Base-by-base conservation (phyloP, 2,888 invertebrate genomes). In the Keiferia lycopersicella region DNA sequence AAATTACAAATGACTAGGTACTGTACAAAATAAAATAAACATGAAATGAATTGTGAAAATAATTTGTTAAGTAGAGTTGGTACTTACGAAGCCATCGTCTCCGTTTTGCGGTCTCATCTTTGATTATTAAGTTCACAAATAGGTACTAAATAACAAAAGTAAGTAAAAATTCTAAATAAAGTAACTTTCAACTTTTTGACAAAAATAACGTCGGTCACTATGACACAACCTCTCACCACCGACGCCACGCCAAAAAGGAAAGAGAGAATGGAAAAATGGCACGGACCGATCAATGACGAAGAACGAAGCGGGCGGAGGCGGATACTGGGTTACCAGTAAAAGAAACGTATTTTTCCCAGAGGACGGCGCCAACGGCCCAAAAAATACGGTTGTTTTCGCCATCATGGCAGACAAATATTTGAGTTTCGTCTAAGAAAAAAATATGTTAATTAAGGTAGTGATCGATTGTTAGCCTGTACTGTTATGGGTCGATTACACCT, bases 21-120 rank as follows among this genome's bases (percentile, higher is more conserved):
- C 26, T 26, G 26, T 26, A 26, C 26, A 26, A 2, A 26, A 26
- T 26, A 26, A 26, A 26, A 26, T 26, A 34, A 8, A 6, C 53
- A 56, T 20, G n/a, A 64, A 62, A 26, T n/a, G 16, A n/a, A n/a
- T 34, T 14, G 22, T 12, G 39, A 59, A 18, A 14, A n/a, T 6
- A 11, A 61, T 16, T n/a, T 3, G 22, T 11, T 12, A 18, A 57
- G 38, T 10, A 51, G 48, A 61, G 45, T 53, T 14, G 48, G 59
- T 78, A 90, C 91, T 91, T 80, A 91, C 91, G 81, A 82, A 91
- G 53, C 88, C 89, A 68, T 91, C 91, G 66, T 91, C 91, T 58
- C 91, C 91, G 66, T 91, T 91, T 78, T 90, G 90, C 59, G 91
- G 91, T 70, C 91, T 87, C 91, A 91, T 91, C 66, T 73, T 85